Evolutionary conservation across 2,797 vertebrate genomes (phyloP).

Genomic region (Chlorospingus flavigularis): DNA sequence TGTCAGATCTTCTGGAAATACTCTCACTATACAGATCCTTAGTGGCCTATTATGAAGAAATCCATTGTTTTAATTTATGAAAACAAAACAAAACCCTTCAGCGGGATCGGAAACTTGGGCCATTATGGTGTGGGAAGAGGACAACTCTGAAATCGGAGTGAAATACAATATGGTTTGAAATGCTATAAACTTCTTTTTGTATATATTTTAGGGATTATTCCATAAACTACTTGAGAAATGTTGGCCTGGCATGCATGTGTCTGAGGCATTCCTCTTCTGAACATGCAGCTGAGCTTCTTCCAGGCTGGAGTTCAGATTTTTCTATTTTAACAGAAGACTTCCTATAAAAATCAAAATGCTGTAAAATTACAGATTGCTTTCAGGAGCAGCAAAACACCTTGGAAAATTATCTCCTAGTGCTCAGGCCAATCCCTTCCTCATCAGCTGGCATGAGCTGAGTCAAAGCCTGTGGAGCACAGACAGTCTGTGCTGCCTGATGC

Average conservation of each 20-base stretch:
- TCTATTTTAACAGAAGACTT: not conserved
- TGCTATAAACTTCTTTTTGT: not conserved
- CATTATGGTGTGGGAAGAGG: not conserved
- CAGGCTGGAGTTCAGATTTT: not conserved
- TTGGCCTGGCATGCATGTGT: not conserved
- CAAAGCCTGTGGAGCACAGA: accelerated
- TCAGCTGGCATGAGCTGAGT: not conserved
- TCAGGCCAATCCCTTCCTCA: not conserved
- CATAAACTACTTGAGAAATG: not conserved
- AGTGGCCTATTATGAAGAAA: not conserved
- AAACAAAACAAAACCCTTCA: not conserved
- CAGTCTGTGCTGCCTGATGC: not conserved
- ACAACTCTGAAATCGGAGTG: not conserved
- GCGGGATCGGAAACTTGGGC: not conserved
- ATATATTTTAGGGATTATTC: not conserved
- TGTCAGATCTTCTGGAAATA: slow-evolving; percentile 25
- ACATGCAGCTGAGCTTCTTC: not conserved
- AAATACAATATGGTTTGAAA: not conserved
- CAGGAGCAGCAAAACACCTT: not conserved
- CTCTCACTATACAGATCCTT: not conserved
- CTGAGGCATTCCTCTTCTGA: not conserved
- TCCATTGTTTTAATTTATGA: not conserved
- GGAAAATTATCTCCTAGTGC: not conserved
- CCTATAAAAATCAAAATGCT: not conserved
- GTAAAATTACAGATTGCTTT: not conserved